Base-by-base conservation (phyloP, 2,113 vertebrate species). In the Silurus meridionalis region DNA sequence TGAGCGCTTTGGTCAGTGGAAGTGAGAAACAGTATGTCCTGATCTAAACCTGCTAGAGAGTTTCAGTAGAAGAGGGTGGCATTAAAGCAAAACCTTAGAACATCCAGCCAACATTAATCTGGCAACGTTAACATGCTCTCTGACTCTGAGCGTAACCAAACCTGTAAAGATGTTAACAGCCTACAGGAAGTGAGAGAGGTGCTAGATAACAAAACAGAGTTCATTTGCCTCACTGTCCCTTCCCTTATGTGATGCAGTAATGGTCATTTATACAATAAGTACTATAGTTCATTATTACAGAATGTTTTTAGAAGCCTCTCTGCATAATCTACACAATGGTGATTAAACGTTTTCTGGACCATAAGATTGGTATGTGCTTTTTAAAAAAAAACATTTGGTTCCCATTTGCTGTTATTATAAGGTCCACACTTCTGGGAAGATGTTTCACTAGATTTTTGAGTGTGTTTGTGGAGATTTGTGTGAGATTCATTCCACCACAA, bases 161-260 rank as follows among this genome's bases (percentile, higher is more conserved):
- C 11, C 21, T 23, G 11, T 2, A 19, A 21, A 37, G 9, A 61
- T 21, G 57, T 25, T 80, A 5, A 4, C 3, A 14, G 17, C 1
- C 17, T 25, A 48, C n/a, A 78, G 74, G 74, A 85, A 85, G 74
- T 85, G 74, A 79, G 74, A 79, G 19, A 79, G 66, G 50, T 67
- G 7, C 46, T 9, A 46, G 50, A 66, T 67, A 55, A 79, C 50
- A 2, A 10, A 50, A 85, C 19, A 48, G 15, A 53, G 14, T 79
- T 85, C 60, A 50, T 63, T 81, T 79, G 4, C 28, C 55, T 77
- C 69, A 11, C 5, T 7, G n/a, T 23, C 23, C 53, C 25, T 60
- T 46, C 11, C 2, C 7, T n/a, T 17, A 82, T 66, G 21, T 15
- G 5, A n/a, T n/a, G 13, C 1, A 66, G 66, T 21, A 23, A 48